phyloP scores from a whole-genome alignment of 1,140 invertebrate genomes.

The Caenorhabditis remanei region DNA sequence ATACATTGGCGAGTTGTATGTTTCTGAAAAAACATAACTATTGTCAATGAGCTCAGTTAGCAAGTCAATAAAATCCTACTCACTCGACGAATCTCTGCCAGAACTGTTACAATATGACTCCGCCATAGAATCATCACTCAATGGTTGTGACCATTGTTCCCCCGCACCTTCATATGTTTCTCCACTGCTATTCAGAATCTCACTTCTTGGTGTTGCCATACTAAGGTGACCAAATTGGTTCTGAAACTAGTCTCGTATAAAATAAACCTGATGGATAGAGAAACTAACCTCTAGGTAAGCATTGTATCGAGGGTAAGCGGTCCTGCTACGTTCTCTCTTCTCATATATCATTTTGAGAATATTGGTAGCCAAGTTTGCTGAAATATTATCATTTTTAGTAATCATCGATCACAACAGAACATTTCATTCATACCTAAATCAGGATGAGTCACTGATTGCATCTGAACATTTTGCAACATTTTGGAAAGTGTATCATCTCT shows the following conservation, averaged over 20 bases:
- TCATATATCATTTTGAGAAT: constrained; percentile 36
- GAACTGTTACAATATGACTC: constrained; percentile 41
- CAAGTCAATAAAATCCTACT: background rate
- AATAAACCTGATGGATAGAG: too few species aligned
- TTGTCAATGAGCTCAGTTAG: background rate
- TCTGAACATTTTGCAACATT: constrained; percentile 41
- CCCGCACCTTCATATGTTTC: constrained; percentile 21
- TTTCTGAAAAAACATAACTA: background rate
- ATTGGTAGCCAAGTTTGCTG: background rate
- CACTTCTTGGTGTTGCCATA: constrained; percentile 1
- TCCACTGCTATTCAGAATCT: constrained; percentile 2
- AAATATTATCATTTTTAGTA: background rate
- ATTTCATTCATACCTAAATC: background rate
- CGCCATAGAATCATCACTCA: constrained; percentile 20
- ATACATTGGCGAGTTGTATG: constrained; percentile 43
- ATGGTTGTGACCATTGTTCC: constrained; percentile 13
- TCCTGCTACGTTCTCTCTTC: background rate
- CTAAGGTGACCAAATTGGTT: constrained; percentile 22
- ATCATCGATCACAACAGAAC: background rate
- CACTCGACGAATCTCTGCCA: constrained; percentile 30
- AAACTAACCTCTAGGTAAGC: background rate
- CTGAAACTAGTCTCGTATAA: background rate
- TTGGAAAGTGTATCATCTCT: background rate
- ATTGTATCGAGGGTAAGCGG: background rate
- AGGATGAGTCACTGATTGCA: constrained; percentile 3